Evolutionary conservation across 2,113 vertebrate genomes (phyloP).

Genomic region (Balaeniceps rex): DNA sequence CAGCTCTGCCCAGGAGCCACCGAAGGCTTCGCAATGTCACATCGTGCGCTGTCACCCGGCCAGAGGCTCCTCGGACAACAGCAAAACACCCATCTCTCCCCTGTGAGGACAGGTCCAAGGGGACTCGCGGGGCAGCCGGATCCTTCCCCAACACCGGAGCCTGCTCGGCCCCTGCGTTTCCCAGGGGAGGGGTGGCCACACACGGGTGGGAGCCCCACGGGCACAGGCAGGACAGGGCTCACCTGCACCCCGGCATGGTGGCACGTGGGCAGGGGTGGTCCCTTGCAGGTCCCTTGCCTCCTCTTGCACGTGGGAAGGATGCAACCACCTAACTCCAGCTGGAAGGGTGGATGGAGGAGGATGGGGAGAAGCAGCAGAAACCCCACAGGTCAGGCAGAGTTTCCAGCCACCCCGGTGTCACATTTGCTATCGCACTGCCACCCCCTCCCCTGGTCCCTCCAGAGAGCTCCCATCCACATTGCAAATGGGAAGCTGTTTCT

Average conservation of each 20-base stretch:
- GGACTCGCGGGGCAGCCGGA: fast-evolving
- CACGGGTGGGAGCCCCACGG: neutral
- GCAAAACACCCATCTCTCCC: too few relatives aligned
- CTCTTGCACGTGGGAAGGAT: neutral
- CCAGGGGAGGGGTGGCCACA: neutral
- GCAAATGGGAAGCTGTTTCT: neutral
- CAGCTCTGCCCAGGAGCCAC: neutral
- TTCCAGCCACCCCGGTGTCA: neutral
- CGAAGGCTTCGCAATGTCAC: neutral
- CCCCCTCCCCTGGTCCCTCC: neutral
- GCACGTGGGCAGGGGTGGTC: neutral
- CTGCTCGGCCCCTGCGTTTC: neutral
- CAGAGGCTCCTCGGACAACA: neutral
- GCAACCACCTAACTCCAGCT: neutral
- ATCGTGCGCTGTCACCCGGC: neutral
- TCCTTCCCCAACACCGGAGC: neutral
- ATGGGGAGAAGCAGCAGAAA: neutral
- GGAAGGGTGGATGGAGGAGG: neutral
- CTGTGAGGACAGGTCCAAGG: neutral
- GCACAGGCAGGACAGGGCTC: neutral
- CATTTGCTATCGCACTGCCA: neutral
- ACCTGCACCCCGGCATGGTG: neutral
- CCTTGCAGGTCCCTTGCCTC: neutral
- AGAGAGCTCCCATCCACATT: neutral
- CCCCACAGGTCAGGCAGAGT: neutral